phyloP scores from a whole-genome alignment of 2,888 invertebrate species.

The Acleris holmiana region DNA sequence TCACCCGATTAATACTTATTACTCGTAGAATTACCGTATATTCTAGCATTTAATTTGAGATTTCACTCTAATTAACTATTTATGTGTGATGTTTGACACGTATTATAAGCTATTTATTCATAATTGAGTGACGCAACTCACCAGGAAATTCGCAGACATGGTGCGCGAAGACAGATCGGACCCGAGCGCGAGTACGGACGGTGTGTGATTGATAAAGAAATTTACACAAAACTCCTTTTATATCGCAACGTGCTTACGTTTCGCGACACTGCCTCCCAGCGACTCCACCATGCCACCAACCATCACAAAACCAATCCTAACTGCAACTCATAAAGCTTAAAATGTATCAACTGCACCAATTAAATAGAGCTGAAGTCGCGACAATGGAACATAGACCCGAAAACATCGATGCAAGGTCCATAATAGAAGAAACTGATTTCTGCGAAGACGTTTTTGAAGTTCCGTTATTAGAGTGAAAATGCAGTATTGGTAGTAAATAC shows the following conservation, averaged over 20 bases:
- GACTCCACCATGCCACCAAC: conserved; percentile 53
- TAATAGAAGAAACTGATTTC: conserved; percentile 26
- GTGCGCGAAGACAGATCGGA: conserved; percentile 52
- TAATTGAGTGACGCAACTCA: conserved; percentile 59
- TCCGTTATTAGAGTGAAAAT: conserved; percentile 57
- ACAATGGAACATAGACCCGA: conserved; percentile 50
- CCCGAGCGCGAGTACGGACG: conserved; percentile 70
- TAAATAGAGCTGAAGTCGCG: conserved; percentile 39
- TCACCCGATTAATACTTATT: no score
- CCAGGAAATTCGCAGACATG: conserved; percentile 81
- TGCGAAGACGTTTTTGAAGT: conserved; percentile 42
- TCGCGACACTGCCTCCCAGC: conserved; percentile 78
- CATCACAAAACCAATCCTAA: conserved; percentile 48
- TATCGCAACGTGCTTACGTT: conserved; percentile 81
- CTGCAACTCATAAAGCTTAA: conserved; percentile 45
- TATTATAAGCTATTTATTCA: conserved; percentile 12
- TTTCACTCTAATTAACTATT: no score
- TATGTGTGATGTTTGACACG: no score
- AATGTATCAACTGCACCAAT: conserved; percentile 38
- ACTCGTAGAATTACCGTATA: no score
- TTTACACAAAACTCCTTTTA: conserved; percentile 82
- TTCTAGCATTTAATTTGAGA: no score
- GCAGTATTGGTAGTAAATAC: conserved; percentile 45
- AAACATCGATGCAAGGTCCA: conserved; percentile 43
- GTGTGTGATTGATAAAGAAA: conserved; percentile 82